Percentiles rank a stretch among this genome's conserved stretches.
phyloP scores from a whole-genome alignment of 2,888 invertebrate genomes.

The Eupithecia tripunctaria region DNA sequence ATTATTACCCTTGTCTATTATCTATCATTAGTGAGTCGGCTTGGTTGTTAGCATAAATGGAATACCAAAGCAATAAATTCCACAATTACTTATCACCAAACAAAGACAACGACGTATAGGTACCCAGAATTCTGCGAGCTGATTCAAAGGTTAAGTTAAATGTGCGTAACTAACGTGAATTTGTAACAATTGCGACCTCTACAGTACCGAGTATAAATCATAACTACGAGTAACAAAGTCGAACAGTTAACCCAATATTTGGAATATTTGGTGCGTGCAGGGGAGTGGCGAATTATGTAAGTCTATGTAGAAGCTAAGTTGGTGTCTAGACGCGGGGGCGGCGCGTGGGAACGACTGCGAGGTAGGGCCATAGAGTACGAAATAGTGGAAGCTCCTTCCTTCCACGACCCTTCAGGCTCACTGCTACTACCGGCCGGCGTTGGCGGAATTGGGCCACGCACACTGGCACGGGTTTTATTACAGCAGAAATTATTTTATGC shows the following conservation, averaged over 20 bases:
- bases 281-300: constrained; percentile 43
- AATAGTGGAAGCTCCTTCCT: constrained; percentile 47
- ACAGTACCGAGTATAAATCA: constrained; percentile 30
- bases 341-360: constrained; percentile 62
- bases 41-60: not conserved
- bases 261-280: constrained; percentile 46
- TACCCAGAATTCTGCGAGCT: constrained; percentile 10
- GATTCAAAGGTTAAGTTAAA: constrained; percentile 17
- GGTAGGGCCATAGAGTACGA: constrained; percentile 39
- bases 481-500: constrained; percentile 31
- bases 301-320: constrained; percentile 47
- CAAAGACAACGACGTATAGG: constrained; percentile 22
- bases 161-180: constrained; percentile 17
- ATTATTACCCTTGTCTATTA: not conserved
- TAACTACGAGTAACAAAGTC: constrained; percentile 33
- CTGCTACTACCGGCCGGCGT: constrained; percentile 45
- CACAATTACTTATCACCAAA: constrained; percentile 8
- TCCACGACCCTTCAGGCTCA: constrained; percentile 50
- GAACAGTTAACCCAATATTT: constrained; percentile 41
- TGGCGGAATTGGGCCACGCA: constrained; percentile 56
- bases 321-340: constrained; percentile 73
- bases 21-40: too few relatives aligned
- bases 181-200: constrained; percentile 20
- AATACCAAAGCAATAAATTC: not conserved
- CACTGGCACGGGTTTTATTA: constrained; percentile 33